Base-by-base conservation (phyloP, 1,140 invertebrate species). In the Drosophila prosaltans region DNA sequence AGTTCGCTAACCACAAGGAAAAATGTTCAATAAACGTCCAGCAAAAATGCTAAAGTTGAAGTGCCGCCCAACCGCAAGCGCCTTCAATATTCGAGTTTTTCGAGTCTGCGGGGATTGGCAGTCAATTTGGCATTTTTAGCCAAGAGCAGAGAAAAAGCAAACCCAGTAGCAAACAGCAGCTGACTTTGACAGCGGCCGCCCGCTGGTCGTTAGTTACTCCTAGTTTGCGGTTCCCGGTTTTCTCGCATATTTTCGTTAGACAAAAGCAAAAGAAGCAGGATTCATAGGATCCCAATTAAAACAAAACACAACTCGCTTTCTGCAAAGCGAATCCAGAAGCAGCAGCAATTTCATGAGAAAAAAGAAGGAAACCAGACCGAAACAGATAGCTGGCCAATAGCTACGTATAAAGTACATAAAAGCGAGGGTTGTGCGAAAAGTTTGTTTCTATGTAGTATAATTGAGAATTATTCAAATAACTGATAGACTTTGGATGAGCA, bases 11-110 rank as follows among this genome's bases (percentile, higher is more conserved):
- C 83, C 83, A 77, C 83, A 86, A 88, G 83, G 83, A 86, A 86
- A 88, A 86, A 86, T 86, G 83, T 86, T 86, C 83, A 86, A 86
- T 86, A 86, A 88, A 86, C 84, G 83, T 86, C 84, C 77, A 68
- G 72, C 54, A 58, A 75, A 67, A 64, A 69, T 36, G 72, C 54
- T 65, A 75, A 67, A 64, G 61, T 16, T 83, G 66, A 69, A 66
- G 70, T 55, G 57, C 60, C 16, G 45, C 45, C 8, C 32, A 30
- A 83, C 82, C 83, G 67, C 83, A 88, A 83, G 65, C 83, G 83
- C 83, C 83, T 86, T 86, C 83, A 88, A 80, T 86, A 77, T 74
- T 45, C 58, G 51, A 76, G 69, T 48, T 59, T 36, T 36, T 60
- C 62, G 45, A 48, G 61, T 71, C 59, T 66, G 54, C 24, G 57